phyloP scores from a whole-genome alignment of 2,797 vertebrate genomes.

The Crocodylus rhombifer region DNA sequence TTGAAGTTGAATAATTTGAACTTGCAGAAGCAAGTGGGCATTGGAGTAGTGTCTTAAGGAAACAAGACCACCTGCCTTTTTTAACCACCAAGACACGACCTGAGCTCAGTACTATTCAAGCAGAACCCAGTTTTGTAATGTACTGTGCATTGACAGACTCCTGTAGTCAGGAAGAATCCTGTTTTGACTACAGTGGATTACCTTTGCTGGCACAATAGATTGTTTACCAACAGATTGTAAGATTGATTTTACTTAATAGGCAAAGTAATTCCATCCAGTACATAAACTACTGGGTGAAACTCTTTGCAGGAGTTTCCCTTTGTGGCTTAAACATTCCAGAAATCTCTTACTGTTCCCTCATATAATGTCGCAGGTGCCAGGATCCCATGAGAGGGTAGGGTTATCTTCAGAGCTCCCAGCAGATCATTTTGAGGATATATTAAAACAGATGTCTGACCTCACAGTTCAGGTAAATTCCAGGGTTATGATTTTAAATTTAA shows the following conservation, averaged over 20 bases:
- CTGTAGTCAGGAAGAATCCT: not conserved
- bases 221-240: not conserved
- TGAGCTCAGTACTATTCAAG: not conserved
- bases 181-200: not conserved
- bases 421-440: conserved; percentile 88
- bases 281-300: not conserved
- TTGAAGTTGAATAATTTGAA: not conserved
- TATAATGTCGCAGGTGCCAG: conserved; percentile 87
- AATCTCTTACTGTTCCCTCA: conserved; percentile 90
- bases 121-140: not conserved
- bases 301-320: not conserved
- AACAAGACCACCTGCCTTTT: not conserved
- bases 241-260: not conserved
- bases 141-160: accelerated
- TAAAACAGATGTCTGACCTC: conserved; percentile 94
- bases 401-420: conserved; percentile 89
- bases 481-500: conserved; percentile 12
- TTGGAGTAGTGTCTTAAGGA: not conserved
- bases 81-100: not conserved
- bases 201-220: not conserved
- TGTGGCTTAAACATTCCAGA: conserved; percentile 33
- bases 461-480: conserved; percentile 91
- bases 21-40: not conserved
- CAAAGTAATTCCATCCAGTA: not conserved
- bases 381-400: conserved; percentile 92